A percentile compares a stretch with the other conserved stretches of the same genome.
Evolutionary conservation across 35 echinoderm and acorn worm genomes (phyloP).

Genomic region (Lytechinus variegatus): DNA sequence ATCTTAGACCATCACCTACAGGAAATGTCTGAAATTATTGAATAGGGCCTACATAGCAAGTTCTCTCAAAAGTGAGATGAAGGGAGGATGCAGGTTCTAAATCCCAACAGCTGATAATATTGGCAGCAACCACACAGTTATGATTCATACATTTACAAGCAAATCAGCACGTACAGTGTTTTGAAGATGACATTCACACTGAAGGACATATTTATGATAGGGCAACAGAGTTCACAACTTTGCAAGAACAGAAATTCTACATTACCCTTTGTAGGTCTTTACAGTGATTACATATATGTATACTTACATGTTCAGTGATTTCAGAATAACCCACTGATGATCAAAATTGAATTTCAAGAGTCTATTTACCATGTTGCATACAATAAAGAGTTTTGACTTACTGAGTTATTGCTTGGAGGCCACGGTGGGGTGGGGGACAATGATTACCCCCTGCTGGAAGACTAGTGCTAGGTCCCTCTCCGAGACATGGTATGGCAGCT

Average conservation of each 20-base stretch:
- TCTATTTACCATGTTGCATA: background rate
- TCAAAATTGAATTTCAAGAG: background rate
- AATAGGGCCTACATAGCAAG: background rate
- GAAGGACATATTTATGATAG: background rate
- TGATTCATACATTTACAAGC: background rate
- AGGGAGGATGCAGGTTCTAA: background rate
- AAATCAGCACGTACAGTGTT: background rate
- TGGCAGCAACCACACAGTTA: background rate
- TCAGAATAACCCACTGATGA: too few species aligned
- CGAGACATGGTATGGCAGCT: conserved; percentile 28
- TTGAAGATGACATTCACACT: background rate
- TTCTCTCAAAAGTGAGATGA: background rate
- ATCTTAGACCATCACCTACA: too few species aligned
- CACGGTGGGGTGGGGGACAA: conserved; percentile 46
- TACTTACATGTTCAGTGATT: too few species aligned
- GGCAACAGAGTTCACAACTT: too few species aligned
- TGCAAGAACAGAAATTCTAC: too few species aligned
- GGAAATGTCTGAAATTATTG: background rate
- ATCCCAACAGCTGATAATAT: background rate
- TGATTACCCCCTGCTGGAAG: conserved; percentile 34
- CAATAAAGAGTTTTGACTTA: background rate
- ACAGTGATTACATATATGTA: too few species aligned
- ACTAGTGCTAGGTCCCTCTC: conserved; percentile 48
- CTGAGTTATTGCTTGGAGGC: conserved; percentile 51
- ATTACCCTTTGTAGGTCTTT: too few species aligned